Evolutionary conservation across 2,888 invertebrate species (phyloP).

Genomic region (Meliscaeva auricollis): DNA sequence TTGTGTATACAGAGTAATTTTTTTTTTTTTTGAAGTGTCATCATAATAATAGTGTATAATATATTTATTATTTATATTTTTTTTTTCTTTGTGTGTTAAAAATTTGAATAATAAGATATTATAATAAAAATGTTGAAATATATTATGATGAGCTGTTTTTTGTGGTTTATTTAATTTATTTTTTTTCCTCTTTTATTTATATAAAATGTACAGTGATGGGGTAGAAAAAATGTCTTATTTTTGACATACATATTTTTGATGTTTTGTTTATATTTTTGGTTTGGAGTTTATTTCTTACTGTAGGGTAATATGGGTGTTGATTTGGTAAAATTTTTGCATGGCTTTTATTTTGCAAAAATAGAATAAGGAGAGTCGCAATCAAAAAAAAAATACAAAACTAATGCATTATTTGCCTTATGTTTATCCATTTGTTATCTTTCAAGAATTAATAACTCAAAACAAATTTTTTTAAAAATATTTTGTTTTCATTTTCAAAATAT

Average conservation of each 20-base stretch:
- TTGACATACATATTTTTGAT: slow-evolving; percentile 12
- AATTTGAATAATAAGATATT: slow-evolving; percentile 44
- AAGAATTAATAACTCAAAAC: no score
- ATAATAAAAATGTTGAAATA: slow-evolving; percentile 6
- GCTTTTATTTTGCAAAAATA: slow-evolving; percentile 13
- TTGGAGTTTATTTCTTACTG: slow-evolving; percentile 1
- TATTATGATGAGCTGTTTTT: slow-evolving; percentile 33
- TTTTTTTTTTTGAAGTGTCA: slow-evolving; percentile 42
- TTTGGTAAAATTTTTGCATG: slow-evolving; percentile 21
- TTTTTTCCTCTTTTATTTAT: slow-evolving; percentile 15
- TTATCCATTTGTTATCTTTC: neutral
- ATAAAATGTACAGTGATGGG: slow-evolving; percentile 51
- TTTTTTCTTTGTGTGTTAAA: slow-evolving; percentile 17
- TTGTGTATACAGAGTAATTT: slow-evolving; percentile 46
- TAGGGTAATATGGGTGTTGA: neutral
- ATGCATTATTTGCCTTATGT: no score
- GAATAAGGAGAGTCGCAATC: slow-evolving; percentile 63
- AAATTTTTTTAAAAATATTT: neutral
- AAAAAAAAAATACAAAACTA: no score
- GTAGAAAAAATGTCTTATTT: slow-evolving; percentile 36
- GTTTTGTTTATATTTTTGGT: slow-evolving; percentile 24
- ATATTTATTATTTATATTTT: slow-evolving; percentile 33
- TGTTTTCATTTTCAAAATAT: slow-evolving; percentile 42
- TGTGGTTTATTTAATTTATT: slow-evolving; percentile 26
- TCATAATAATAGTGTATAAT: slow-evolving; percentile 44